phyloP scores from a whole-genome alignment of 2,113 vertebrate genomes.

The Crotalus helleri region DNA sequence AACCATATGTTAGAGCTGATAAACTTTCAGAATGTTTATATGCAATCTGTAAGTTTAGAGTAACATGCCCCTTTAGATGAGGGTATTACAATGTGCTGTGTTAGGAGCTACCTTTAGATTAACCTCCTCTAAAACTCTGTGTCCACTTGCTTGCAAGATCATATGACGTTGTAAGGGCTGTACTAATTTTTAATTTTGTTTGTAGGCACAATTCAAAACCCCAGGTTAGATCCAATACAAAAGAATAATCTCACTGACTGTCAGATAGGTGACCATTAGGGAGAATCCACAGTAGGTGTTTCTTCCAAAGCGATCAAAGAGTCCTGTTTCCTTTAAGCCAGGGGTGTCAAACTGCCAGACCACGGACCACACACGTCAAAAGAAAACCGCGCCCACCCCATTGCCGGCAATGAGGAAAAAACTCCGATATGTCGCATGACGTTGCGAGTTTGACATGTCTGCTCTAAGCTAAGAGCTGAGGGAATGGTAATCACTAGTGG shows the following conservation, averaged over 20 bases:
- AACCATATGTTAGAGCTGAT: neutral
- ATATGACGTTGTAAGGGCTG: neutral
- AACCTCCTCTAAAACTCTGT: neutral
- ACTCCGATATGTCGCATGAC: no score
- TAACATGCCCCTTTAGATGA: neutral
- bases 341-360: no score
- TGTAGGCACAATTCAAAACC: neutral
- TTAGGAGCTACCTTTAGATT: neutral
- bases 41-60: neutral
- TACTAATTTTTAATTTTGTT: neutral
- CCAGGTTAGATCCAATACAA: neutral
- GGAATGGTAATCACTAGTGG: neutral
- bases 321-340: neutral
- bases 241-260: neutral
- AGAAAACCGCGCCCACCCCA: no score
- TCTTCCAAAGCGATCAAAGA: neutral
- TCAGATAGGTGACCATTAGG: neutral
- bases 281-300: neutral
- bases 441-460: no score
- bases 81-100: neutral
- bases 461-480: neutral
- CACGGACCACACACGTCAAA: no score
- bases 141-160: no score
- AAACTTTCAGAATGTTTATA: neutral
- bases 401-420: no score